Conservation (phyloP, 2,113 vertebrate genomes). For the Tupaia chinensis region DNA sequence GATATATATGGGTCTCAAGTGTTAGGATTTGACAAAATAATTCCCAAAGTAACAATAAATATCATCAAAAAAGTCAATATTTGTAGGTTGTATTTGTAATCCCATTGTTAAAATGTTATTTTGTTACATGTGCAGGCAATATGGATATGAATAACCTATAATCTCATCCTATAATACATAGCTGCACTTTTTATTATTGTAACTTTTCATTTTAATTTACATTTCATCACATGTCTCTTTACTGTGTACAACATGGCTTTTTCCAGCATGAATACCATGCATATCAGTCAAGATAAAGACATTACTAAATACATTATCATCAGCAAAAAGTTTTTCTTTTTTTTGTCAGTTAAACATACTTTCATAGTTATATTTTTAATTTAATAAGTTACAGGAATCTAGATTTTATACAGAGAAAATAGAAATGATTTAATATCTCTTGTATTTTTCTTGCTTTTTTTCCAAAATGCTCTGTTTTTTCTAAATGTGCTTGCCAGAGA, state of each 20-base stretch:
- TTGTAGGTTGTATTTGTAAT: not conserved
- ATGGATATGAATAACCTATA: not conserved
- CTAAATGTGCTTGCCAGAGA: too few relatives aligned
- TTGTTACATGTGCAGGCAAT: not conserved
- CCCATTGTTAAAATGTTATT: slow-evolving; percentile 53
- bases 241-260: too few relatives aligned
- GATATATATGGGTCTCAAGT: not conserved
- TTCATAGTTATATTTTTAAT: not conserved
- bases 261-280: too few relatives aligned
- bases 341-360: too few relatives aligned
- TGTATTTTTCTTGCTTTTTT: not conserved
- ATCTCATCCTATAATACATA: not conserved
- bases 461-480: too few relatives aligned
- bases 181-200: not conserved
- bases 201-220: too few relatives aligned
- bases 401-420: not conserved
- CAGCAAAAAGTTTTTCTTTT: too few relatives aligned
- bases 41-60: slow-evolving; percentile 46
- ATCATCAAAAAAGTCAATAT: slow-evolving; percentile 3
- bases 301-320: too few relatives aligned
- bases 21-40: slow-evolving; percentile 28
- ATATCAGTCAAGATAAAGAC: too few relatives aligned
- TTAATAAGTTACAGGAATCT: not conserved
- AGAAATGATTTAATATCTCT: slow-evolving; percentile 23
- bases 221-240: too few relatives aligned